Conservation (phyloP, 1,140 invertebrate genomes). For the Drosophila ficusphila region DNA sequence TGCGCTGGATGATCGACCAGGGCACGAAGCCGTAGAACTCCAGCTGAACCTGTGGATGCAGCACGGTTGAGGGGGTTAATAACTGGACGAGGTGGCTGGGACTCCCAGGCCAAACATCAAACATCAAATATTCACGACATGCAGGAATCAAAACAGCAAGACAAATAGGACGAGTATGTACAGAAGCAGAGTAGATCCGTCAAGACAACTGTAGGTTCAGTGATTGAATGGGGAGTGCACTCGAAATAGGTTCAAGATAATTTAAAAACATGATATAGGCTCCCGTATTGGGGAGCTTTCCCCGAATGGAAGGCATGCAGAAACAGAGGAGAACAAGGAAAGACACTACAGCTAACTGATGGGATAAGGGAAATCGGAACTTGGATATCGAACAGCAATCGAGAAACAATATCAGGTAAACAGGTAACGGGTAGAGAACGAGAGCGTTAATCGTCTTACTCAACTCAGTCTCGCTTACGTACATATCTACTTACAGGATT, state of each 20-base stretch:
- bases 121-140: too few relatives aligned
- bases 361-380: conserved; percentile 1
- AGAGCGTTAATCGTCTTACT: conserved; percentile 82
- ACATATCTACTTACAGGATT: conserved; percentile 90
- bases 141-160: conserved; percentile 1
- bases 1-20: conserved; percentile 96
- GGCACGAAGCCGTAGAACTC: conserved; percentile 97
- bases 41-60: conserved; percentile 88
- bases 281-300: too few relatives aligned
- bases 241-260: too few relatives aligned
- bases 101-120: conserved; percentile 3
- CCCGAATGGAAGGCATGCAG: too few relatives aligned
- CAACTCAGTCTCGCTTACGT: conserved; percentile 84
- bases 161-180: too few relatives aligned
- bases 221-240: too few relatives aligned
- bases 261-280: too few relatives aligned
- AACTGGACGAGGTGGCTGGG: rapidly evolving
- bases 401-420: too few relatives aligned
- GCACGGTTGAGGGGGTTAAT: neutral
- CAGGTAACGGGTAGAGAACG: conserved; percentile 66
- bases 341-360: neutral
- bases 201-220: too few relatives aligned
- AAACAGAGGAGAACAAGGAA: neutral
- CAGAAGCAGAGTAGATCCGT: too few relatives aligned
- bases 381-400: conserved; percentile 25